Evolutionary conservation across 2,888 invertebrate species (phyloP).

Genomic region (Pristionchus exspectatus): DNA sequence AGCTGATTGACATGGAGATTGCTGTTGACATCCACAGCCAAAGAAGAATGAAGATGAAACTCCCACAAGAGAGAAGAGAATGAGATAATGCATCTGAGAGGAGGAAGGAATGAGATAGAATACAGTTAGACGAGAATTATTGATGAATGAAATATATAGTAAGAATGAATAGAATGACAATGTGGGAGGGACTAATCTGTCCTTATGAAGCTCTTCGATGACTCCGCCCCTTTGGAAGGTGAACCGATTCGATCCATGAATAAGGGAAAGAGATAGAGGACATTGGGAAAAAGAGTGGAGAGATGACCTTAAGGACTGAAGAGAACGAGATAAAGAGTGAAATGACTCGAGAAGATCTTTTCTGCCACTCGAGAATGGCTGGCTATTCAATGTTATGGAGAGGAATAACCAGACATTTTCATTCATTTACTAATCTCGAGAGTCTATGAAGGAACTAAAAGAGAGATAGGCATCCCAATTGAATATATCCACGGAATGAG

Average conservation of each 20-base stretch:
- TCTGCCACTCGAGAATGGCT: slow-evolving; percentile 32
- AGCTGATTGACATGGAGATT: slow-evolving; percentile 16
- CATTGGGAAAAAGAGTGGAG: slow-evolving; percentile 14
- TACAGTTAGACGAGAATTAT: neutral
- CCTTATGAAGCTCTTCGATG: slow-evolving; percentile 16
- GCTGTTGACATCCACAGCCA: slow-evolving; percentile 61
- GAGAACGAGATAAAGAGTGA: slow-evolving; percentile 6
- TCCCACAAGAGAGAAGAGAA: slow-evolving; percentile 56
- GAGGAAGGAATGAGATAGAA: neutral
- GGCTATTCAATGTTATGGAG: neutral
- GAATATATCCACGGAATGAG: neutral
- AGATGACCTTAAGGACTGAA: slow-evolving; percentile 21
- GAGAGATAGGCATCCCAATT: neutral
- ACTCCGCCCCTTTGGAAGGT: slow-evolving; percentile 24
- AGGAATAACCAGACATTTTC: neutral
- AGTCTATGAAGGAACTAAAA: neutral
- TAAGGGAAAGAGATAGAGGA: neutral
- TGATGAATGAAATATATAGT: neutral
- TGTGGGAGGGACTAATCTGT: neutral
- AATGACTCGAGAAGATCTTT: neutral
- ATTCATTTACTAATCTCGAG: slow-evolving; percentile 18
- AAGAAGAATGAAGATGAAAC: slow-evolving; percentile 61
- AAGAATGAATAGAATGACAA: neutral
- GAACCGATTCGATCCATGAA: slow-evolving; percentile 44
- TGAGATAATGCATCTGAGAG: slow-evolving; percentile 56